Evolutionary conservation across 53 echinoderm and acorn worm species (phyloP).

Genomic region (Temnopleurus reevesii): DNA sequence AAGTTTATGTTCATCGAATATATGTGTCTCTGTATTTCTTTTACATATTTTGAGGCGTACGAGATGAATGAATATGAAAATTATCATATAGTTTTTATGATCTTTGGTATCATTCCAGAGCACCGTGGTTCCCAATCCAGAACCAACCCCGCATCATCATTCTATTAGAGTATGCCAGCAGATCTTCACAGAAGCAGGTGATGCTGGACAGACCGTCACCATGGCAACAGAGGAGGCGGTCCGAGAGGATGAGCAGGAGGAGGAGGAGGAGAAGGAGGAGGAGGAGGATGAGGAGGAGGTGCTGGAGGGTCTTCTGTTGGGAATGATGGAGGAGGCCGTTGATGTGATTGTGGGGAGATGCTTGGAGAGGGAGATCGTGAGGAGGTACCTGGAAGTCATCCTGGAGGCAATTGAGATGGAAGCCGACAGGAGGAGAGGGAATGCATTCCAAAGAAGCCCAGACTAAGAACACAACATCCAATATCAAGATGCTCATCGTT

Average conservation of each 20-base stretch:
- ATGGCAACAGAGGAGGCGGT: too few species aligned
- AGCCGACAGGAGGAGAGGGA: not conserved
- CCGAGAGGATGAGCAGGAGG: too few species aligned
- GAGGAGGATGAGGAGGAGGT: not conserved
- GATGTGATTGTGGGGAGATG: not conserved
- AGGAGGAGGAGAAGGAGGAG: not conserved
- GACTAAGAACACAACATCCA: too few species aligned
- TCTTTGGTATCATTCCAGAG: not conserved
- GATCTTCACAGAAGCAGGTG: constrained; percentile 12
- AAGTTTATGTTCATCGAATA: too few species aligned
- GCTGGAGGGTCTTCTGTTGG: not conserved
- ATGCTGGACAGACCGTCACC: not conserved
- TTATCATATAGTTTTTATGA: too few species aligned
- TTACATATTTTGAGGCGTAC: not conserved
- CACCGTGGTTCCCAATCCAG: not conserved
- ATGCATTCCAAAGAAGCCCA: not conserved
- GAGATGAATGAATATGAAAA: too few species aligned
- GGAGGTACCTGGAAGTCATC: not conserved
- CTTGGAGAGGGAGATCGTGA: not conserved
- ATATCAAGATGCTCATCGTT: too few species aligned
- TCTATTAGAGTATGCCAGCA: not conserved
- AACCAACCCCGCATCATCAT: not conserved
- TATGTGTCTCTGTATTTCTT: too few species aligned
- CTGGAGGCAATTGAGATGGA: not conserved
- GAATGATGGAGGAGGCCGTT: not conserved